phyloP scores from a whole-genome alignment of 2,888 invertebrate species.

The Lasioglossum zephyrum region DNA sequence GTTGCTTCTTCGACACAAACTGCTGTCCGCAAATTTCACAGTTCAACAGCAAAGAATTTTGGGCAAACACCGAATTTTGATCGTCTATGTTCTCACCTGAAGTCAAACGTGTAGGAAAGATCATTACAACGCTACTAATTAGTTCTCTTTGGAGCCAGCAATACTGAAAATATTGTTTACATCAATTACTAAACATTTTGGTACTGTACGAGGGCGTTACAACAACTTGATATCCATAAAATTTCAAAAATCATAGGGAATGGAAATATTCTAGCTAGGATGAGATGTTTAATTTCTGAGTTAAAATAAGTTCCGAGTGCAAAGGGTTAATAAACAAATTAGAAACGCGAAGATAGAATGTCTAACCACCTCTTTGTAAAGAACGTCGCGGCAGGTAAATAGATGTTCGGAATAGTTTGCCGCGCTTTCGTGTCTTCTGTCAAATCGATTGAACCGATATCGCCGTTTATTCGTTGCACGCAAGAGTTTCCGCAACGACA shows the following conservation, averaged over 20 bases:
- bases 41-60: conserved; percentile 51
- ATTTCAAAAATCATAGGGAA: too few relatives aligned
- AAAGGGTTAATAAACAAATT: conserved; percentile 3
- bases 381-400: background rate
- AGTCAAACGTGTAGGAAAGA: conserved; percentile 36
- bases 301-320: too few relatives aligned
- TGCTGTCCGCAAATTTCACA: conserved; percentile 81
- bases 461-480: background rate
- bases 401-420: conserved; percentile 43
- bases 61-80: conserved; percentile 54
- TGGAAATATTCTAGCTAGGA: too few relatives aligned
- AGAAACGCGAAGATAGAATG: background rate
- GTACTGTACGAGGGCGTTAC: too few relatives aligned
- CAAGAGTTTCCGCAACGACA: background rate
- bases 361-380: conserved; percentile 34
- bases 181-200: too few relatives aligned
- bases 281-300: too few relatives aligned
- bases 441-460: conserved; percentile 40
- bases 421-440: conserved; percentile 61
- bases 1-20: conserved; percentile 77
- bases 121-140: too few relatives aligned
- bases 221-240: too few relatives aligned
- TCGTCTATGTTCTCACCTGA: conserved; percentile 71
- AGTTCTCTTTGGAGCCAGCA: too few relatives aligned
- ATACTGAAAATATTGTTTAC: too few relatives aligned